These are phyloP conservation scores for Agapostemon virescens DNA, from an alignment of 2,888 invertebrate genomes.

Conservation along the genomic window DNA sequence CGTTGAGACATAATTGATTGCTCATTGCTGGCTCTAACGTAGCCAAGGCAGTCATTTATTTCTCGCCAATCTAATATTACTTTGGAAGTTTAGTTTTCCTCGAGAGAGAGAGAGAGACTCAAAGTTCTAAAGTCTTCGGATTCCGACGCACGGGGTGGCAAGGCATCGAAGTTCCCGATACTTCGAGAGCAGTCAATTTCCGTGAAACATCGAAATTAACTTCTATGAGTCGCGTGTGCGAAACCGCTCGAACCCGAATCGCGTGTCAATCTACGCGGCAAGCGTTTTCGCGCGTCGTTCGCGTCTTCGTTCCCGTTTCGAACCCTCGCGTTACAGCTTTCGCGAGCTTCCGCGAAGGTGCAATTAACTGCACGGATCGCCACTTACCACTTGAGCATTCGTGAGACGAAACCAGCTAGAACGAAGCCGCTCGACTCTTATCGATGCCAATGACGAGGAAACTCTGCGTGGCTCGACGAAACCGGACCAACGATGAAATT, in stretches of 20 bases:
- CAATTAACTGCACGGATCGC: conserved; percentile 26
- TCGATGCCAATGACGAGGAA: conserved; percentile 1
- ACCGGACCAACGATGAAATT: neutral
- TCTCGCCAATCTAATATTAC: neutral
- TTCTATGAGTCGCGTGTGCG: conserved; percentile 11
- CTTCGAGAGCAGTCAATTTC: conserved; percentile 10
- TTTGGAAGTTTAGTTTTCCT: neutral
- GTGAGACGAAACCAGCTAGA: conserved; percentile 14
- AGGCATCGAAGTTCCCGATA: conserved; percentile 1
- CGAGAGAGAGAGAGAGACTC: neutral
- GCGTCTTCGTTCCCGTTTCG: conserved; percentile 33
- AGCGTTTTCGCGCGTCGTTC: conserved; percentile 18
- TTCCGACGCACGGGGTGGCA: neutral
- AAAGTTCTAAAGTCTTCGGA: neutral
- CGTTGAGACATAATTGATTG: neutral
- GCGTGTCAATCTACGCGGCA: conserved; percentile 31
- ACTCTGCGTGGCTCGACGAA: neutral
- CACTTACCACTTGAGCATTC: conserved; percentile 19
- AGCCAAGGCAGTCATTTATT: neutral
- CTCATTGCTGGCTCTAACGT: neutral
- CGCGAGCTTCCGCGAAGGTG: conserved; percentile 7
- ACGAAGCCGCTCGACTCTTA: conserved; percentile 20
- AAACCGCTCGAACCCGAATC: conserved; percentile 16
- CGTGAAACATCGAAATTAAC: conserved; percentile 6
- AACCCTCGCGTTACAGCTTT: conserved; percentile 6